Conservation (phyloP, 2,113 vertebrate genomes). For the Ophthalmolycus amberensis region DNA sequence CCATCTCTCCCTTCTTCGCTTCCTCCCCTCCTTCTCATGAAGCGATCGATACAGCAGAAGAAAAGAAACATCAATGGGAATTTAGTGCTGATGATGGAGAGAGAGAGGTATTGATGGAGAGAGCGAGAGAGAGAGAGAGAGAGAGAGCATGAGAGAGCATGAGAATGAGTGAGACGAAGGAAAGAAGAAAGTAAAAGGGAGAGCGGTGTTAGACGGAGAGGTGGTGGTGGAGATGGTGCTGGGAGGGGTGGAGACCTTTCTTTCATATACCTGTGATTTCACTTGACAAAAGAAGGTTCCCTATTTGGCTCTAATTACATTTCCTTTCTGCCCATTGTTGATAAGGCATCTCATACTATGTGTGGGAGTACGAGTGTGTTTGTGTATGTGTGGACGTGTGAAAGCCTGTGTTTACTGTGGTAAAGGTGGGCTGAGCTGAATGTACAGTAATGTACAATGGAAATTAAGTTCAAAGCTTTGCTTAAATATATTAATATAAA, state of each 20-base stretch:
- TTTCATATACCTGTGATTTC: slow-evolving; percentile 81
- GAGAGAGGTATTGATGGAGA: slow-evolving; percentile 71
- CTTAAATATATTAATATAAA: slow-evolving; percentile 11
- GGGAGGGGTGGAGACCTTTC: slow-evolving; percentile 77
- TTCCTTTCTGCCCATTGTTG: slow-evolving; percentile 83
- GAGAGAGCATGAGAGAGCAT: slow-evolving; percentile 45
- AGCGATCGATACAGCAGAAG: slow-evolving; percentile 99
- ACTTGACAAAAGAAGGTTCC: slow-evolving; percentile 75
- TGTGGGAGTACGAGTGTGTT: slow-evolving; percentile 50
- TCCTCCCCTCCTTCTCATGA: slow-evolving; percentile 99
- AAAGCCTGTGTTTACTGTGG: slow-evolving; percentile 9
- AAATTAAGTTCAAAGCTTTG: slow-evolving; percentile 39
- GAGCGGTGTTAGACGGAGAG: slow-evolving; percentile 48
- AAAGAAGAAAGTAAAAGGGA: slow-evolving; percentile 69
- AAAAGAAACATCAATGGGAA: slow-evolving; percentile 99
- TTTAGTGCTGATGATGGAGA: slow-evolving; percentile 99
- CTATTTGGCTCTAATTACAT: slow-evolving; percentile 79
- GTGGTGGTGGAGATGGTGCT: slow-evolving; percentile 30
- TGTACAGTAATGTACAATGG: not conserved
- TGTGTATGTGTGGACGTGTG: slow-evolving; percentile 35
- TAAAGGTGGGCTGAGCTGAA: not conserved
- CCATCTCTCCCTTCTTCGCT: slow-evolving; percentile 86
- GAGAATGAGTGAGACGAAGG: slow-evolving; percentile 57
- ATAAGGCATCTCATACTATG: slow-evolving; percentile 68
- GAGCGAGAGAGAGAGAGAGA: slow-evolving; percentile 88